Evolutionary conservation across 2,888 invertebrate species (phyloP).

Genomic region (Blastobasis adustella): DNA sequence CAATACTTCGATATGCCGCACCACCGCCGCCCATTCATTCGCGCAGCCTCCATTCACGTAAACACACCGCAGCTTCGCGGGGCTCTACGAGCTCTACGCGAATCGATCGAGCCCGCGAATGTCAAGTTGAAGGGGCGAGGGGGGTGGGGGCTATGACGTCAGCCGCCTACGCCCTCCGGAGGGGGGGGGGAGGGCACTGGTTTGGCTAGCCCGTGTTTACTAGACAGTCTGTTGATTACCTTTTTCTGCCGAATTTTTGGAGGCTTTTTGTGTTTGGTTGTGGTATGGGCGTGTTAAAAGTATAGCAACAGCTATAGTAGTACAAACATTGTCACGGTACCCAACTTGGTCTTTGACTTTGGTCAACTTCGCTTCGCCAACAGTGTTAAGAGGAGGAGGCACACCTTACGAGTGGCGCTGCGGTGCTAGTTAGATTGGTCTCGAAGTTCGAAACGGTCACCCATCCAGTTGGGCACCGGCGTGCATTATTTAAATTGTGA

Average conservation of each 20-base stretch:
- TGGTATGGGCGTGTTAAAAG: too few relatives aligned
- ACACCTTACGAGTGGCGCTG: too few relatives aligned
- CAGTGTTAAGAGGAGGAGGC: too few relatives aligned
- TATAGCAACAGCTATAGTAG: too few relatives aligned
- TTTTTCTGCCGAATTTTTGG: not conserved
- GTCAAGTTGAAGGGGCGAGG: constrained; percentile 46
- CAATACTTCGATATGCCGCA: too few relatives aligned
- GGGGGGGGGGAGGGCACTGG: not conserved
- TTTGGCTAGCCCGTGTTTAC: not conserved
- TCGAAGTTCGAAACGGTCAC: too few relatives aligned
- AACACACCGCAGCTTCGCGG: constrained; percentile 32
- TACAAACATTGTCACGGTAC: too few relatives aligned
- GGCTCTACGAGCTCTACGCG: constrained; percentile 33
- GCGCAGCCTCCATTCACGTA: constrained; percentile 23
- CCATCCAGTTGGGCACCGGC: too few relatives aligned
- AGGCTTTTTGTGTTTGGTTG: not conserved
- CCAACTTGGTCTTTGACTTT: too few relatives aligned
- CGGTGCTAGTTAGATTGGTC: too few relatives aligned
- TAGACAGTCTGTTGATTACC: not conserved
- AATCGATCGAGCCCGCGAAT: constrained; percentile 47
- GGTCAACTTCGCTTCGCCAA: too few relatives aligned
- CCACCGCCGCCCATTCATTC: constrained; percentile 21
- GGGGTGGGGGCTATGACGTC: constrained; percentile 34
- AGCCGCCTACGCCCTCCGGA: constrained; percentile 31
- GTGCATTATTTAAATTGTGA: too few relatives aligned